Percentiles rank a stretch among this genome's conserved stretches.
These are phyloP conservation scores for Calliopsis andreniformis DNA, from an alignment of 1,140 invertebrate species.

Conservation along the genomic window DNA sequence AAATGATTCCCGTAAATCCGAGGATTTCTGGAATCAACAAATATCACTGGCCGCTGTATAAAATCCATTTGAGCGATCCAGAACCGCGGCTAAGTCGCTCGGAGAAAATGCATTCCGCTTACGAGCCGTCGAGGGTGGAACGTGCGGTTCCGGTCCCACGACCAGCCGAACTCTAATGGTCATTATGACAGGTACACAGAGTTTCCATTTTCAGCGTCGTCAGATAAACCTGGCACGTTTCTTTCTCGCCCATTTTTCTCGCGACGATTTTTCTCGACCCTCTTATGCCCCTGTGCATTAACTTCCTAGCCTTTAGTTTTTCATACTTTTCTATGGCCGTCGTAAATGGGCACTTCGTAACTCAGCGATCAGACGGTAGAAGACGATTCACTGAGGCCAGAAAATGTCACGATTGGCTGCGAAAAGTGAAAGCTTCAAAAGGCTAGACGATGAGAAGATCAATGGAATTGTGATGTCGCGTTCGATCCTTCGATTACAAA, in stretches of 20 bases:
- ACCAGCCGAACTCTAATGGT: constrained; percentile 66
- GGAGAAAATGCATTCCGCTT: constrained; percentile 50
- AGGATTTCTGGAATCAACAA: constrained; percentile 39
- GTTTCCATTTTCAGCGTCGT: constrained; percentile 75
- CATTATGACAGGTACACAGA: constrained; percentile 76
- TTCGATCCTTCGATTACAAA: background rate
- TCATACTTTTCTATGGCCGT: constrained; percentile 32
- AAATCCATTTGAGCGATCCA: constrained; percentile 36
- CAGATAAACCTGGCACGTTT: constrained; percentile 65
- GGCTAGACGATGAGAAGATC: too few relatives aligned
- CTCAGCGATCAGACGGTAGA: constrained; percentile 30
- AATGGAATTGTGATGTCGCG: background rate
- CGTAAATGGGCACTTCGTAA: constrained; percentile 59
- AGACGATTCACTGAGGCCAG: background rate
- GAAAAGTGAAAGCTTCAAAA: background rate
- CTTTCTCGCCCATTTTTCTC: constrained; percentile 53
- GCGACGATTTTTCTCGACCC: constrained; percentile 25
- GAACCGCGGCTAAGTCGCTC: constrained; percentile 16
- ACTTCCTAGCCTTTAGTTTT: constrained; percentile 39
- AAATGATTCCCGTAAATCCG: constrained; percentile 18
- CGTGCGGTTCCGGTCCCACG: constrained; percentile 18
- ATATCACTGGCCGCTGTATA: constrained; percentile 46
- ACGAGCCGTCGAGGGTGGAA: constrained; percentile 35
- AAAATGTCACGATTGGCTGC: background rate
- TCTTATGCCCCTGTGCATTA: constrained; percentile 49